Evolutionary conservation across 53 echinoderm and acorn worm species (phyloP).

Genomic region (Zoroaster sp.): DNA sequence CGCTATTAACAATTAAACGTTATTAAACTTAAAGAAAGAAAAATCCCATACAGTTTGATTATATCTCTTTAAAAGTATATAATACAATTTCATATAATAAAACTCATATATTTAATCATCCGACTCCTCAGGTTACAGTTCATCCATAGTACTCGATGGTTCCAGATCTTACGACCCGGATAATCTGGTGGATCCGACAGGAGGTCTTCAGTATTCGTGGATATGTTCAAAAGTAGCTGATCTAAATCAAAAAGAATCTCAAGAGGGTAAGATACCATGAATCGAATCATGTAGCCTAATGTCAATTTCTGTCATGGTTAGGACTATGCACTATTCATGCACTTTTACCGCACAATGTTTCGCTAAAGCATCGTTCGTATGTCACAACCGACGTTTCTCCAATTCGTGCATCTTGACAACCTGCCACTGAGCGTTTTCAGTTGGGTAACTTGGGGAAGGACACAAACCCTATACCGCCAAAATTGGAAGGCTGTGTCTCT

Average conservation of each 20-base stretch:
- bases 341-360: neutral
- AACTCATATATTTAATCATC: no score
- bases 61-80: no score
- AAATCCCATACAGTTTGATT: no score
- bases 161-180: conserved; percentile 58
- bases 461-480: no score
- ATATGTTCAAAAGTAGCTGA: neutral
- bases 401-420: no score
- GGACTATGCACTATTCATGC: neutral
- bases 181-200: neutral
- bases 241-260: neutral
- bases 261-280: neutral
- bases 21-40: no score
- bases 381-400: no score
- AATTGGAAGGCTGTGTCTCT: no score
- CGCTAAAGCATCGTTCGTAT: no score
- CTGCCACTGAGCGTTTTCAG: no score
- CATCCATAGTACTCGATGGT: conserved; percentile 28
- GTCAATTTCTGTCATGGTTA: neutral
- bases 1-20: neutral
- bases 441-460: no score
- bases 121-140: conserved; percentile 41
- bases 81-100: no score
- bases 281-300: neutral
- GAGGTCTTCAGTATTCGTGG: conserved; percentile 16